These are phyloP conservation scores for Brachyhypopomus occidentalis DNA, from an alignment of 2,113 vertebrate species.

Conservation along the genomic window DNA sequence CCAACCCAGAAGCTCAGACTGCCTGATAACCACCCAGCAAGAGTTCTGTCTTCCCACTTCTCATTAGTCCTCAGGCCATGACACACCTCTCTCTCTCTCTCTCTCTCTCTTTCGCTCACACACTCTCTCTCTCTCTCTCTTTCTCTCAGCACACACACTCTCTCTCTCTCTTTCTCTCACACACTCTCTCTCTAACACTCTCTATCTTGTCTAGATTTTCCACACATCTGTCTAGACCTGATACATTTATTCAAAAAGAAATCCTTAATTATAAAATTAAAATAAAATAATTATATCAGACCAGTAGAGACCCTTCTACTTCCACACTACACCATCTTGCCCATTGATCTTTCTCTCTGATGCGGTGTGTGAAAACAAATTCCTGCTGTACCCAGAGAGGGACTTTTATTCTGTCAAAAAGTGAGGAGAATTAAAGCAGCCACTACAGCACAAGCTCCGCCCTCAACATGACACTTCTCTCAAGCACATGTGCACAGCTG, in stretches of 20 bases:
- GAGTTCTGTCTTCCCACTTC: not conserved
- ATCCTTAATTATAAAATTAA: not conserved
- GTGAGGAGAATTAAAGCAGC: no score
- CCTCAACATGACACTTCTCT: no score
- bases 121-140: not conserved
- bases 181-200: not conserved
- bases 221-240: not conserved
- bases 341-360: no score
- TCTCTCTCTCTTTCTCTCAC: not conserved
- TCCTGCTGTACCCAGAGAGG: no score
- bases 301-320: not conserved
- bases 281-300: conserved; percentile 4
- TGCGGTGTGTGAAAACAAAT: no score
- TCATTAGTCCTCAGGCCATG: conserved; percentile 8
- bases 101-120: not conserved
- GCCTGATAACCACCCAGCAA: no score
- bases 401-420: no score
- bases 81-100: conserved; percentile 11
- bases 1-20: not conserved
- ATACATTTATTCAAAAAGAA: not conserved
- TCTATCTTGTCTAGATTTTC: conserved; percentile 6
- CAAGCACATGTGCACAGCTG: no score
- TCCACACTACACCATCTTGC: not conserved
- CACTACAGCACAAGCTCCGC: no score
- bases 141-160: not conserved